A percentile compares a stretch with the other conserved stretches of the same genome.
phyloP scores from a whole-genome alignment of 2,888 invertebrate genomes.

The Escarpia spicata region DNA sequence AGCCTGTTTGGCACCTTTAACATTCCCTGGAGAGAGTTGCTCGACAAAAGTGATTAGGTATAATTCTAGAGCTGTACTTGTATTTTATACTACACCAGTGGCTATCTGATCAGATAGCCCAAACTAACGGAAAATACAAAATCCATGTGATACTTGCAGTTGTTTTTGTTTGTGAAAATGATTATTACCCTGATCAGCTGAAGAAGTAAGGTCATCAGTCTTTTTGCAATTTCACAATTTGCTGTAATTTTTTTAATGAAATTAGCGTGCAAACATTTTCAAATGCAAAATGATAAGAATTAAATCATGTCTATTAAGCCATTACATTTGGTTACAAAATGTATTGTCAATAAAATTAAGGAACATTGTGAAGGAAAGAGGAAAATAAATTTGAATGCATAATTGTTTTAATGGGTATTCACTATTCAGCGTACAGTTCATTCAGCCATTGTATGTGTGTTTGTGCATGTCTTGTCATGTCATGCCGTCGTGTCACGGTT shows the following conservation, averaged over 20 bases:
- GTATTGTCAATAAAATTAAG: too few relatives aligned
- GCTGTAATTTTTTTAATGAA: too few relatives aligned
- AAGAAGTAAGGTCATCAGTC: too few relatives aligned
- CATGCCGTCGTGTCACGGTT: not conserved
- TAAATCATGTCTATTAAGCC: not conserved
- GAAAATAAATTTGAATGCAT: too few relatives aligned
- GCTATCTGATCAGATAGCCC: not conserved
- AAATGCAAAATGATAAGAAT: not conserved
- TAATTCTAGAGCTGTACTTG: not conserved
- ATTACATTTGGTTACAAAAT: not conserved
- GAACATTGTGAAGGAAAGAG: too few relatives aligned
- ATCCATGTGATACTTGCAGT: not conserved
- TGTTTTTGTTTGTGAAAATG: too few relatives aligned
- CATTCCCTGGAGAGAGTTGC: not conserved
- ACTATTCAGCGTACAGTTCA: too few relatives aligned
- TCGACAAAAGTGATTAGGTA: not conserved
- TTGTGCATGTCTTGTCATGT: not conserved
- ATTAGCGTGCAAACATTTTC: not conserved
- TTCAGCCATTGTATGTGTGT: not conserved
- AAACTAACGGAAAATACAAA: not conserved
- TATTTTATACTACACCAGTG: not conserved
- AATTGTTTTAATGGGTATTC: too few relatives aligned
- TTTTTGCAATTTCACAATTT: too few relatives aligned
- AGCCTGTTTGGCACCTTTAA: not conserved
- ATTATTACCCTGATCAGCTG: too few relatives aligned